Base-by-base conservation (phyloP, 1,140 invertebrate genomes). In the Drosophila watanabei region DNA sequence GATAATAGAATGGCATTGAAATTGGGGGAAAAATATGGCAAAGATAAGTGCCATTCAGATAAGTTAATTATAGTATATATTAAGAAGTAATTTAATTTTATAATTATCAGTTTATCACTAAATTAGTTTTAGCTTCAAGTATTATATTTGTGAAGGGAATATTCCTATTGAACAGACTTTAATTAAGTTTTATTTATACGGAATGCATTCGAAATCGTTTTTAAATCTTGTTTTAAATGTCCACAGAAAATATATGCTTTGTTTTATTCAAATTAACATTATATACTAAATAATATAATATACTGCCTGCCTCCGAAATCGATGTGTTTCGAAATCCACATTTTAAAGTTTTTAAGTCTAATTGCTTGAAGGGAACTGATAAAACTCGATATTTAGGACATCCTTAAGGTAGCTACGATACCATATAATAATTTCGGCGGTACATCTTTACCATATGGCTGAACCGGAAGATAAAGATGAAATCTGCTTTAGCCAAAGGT, bases 1-100 rank as follows among this genome's bases (percentile, higher is more conserved):
- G 63, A 71, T 69, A 69, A 66, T 18, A n/a, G 32, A 43, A 68
- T 13, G 13, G 39, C 35, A 68, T 32, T 30, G 16, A 48, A 54
- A 39, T 28, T 30, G 28, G 18, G 20, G 20, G 3, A 10, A 48
- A 37, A 20, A 58, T 41, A 39, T n/a, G 2, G 33, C 16, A 5
- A n/a, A 16, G 61, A 64, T 57, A 58, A 32, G 33, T 9, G 24
- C n/a, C n/a, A 32, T 8, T 14, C n/a, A 58, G 61, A 41, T 66
- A 37, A 20, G 30, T 24, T 16, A 48, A 62, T 48, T 48, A 60
- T 28, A 61, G n/a, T 66, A 46, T 59, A 43, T 46, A 46, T 46
- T 66, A n/a, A 35, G 16, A 16, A 35, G 16, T 24, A 66, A 66
- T 66, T 60, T 30, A 48, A 48, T 65, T 61, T 33, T 28, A 43